Percentiles rank a stretch among this genome's conserved stretches.
phyloP scores from a whole-genome alignment of 2,113 vertebrate species.

The Xenopus borealis region DNA sequence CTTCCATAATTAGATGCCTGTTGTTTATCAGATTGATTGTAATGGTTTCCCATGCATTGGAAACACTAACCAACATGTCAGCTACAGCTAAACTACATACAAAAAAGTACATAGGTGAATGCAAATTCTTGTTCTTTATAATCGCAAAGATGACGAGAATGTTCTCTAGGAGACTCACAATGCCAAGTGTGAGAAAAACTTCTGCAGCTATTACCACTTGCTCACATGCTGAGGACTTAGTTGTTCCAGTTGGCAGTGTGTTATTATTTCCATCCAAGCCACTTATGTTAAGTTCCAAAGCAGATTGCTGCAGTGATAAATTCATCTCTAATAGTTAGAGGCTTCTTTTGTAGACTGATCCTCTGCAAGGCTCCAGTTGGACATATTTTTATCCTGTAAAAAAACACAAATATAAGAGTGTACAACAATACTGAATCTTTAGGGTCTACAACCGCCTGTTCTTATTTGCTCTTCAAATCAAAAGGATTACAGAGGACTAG shows the following conservation, averaged over 20 bases:
- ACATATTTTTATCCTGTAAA: conserved; percentile 44
- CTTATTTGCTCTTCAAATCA: too few species aligned
- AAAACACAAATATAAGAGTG: background rate
- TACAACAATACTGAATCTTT: too few species aligned
- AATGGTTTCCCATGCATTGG: conserved; percentile 92
- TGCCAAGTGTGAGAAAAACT: conserved; percentile 87
- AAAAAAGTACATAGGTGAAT: conserved; percentile 96
- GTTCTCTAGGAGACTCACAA: conserved; percentile 91
- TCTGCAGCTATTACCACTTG: conserved; percentile 75
- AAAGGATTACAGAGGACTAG: too few species aligned
- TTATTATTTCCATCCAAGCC: conserved; percentile 54
- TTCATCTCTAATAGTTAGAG: conserved; percentile 59
- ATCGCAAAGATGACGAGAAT: conserved; percentile 88
- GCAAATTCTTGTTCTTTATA: conserved; percentile 90
- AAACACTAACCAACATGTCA: conserved; percentile 91
- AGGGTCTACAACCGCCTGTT: too few species aligned
- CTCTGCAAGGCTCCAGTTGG: conserved; percentile 51
- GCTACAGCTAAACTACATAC: conserved; percentile 92
- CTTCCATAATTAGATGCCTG: conserved; percentile 80
- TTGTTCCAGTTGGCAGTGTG: conserved; percentile 52
- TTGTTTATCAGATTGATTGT: conserved; percentile 87
- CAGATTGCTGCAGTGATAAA: conserved; percentile 48
- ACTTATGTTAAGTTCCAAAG: conserved; percentile 60
- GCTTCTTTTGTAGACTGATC: conserved; percentile 49
- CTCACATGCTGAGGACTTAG: conserved; percentile 66